phyloP scores from a whole-genome alignment of 2,113 vertebrate genomes.

The Elanoides forficatus region DNA sequence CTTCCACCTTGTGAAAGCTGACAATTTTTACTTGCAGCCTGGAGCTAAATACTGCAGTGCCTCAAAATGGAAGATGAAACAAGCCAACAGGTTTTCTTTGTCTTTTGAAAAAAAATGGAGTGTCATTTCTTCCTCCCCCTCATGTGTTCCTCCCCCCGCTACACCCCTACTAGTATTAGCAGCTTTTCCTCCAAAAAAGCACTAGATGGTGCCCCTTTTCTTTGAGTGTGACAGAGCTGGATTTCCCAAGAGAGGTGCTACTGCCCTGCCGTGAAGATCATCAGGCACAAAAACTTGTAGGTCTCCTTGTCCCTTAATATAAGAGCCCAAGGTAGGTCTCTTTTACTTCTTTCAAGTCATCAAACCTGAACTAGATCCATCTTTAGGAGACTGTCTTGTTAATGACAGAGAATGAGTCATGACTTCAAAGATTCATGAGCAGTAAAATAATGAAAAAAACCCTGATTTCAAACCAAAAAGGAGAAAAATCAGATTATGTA shows the following conservation, averaged over 20 bases:
- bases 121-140: constrained; percentile 46
- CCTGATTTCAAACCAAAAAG: background rate
- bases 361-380: background rate
- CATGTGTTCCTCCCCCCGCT: background rate
- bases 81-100: constrained; percentile 61
- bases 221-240: constrained; percentile 64
- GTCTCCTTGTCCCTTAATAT: background rate
- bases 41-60: constrained; percentile 25
- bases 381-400: background rate
- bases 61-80: constrained; percentile 57
- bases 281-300: constrained; percentile 12
- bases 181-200: constrained; percentile 84
- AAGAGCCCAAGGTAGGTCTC: background rate
- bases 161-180: background rate
- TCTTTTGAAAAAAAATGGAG: constrained; percentile 36
- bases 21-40: constrained; percentile 36
- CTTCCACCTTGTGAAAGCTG: constrained; percentile 15
- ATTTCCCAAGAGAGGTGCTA: constrained; percentile 58
- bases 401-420: background rate
- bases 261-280: constrained; percentile 57
- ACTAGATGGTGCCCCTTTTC: constrained; percentile 96
- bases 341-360: background rate
- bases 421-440: background rate
- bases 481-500: background rate
- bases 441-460: background rate